Evolutionary conservation across 2,888 invertebrate genomes (phyloP).

Genomic region (Oasisia sp.): DNA sequence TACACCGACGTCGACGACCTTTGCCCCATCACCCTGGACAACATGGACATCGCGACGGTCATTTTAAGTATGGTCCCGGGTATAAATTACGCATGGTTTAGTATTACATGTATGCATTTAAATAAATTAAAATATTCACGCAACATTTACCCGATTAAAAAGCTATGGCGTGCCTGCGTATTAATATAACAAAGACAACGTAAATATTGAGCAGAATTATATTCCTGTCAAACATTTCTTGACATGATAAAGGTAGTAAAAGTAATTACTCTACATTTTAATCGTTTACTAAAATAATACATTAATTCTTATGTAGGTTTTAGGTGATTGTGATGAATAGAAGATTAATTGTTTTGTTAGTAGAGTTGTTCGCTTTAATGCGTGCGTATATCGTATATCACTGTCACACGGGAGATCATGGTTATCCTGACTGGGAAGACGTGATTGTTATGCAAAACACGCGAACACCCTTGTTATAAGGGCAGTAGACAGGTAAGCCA

Average conservation of each 20-base stretch:
- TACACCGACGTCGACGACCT: neutral
- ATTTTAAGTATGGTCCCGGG: neutral
- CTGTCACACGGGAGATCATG: too few relatives aligned
- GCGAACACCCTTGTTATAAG: too few relatives aligned
- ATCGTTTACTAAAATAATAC: too few relatives aligned
- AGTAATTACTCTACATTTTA: neutral
- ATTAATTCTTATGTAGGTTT: too few relatives aligned
- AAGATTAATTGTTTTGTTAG: neutral
- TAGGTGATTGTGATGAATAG: too few relatives aligned
- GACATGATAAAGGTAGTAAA: neutral
- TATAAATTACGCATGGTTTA: neutral
- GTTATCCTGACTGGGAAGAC: too few relatives aligned
- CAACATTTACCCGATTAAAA: neutral
- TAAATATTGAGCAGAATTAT: neutral
- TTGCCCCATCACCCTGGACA: neutral
- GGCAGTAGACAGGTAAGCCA: too few relatives aligned
- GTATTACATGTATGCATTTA: neutral
- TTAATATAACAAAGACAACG: neutral
- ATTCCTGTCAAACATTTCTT: neutral
- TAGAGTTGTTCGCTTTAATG: neutral
- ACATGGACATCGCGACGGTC: neutral
- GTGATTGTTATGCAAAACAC: too few relatives aligned
- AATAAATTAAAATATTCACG: neutral
- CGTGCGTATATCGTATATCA: neutral
- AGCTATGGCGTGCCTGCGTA: neutral